These are phyloP conservation scores for Melanerpes formicivorus DNA, from an alignment of 2,113 vertebrate species.

Conservation along the genomic window DNA sequence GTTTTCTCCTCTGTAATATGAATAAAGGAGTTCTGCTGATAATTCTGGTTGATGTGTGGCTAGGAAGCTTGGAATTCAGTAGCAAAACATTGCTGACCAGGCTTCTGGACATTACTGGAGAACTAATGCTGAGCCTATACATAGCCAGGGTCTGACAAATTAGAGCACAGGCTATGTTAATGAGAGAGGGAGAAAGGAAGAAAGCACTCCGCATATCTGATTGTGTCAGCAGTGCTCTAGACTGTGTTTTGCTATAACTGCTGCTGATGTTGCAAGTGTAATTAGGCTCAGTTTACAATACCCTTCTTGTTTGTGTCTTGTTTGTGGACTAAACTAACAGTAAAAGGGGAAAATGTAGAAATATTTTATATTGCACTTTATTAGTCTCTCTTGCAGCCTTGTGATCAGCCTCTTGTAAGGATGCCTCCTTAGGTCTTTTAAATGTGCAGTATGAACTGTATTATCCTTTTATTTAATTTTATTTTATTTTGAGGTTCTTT, in stretches of 20 bases:
- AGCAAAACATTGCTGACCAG: neutral
- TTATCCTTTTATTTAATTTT: no score
- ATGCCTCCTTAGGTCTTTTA: neutral
- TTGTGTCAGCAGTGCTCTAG: neutral
- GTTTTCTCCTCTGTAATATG: neutral
- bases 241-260: neutral
- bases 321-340: neutral
- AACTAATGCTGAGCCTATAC: neutral
- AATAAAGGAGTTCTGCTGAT: neutral
- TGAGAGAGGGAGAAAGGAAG: neutral
- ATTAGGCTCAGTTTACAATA: neutral
- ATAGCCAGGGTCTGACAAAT: neutral
- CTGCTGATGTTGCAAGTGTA: neutral
- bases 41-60: neutral
- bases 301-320: neutral
- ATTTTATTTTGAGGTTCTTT: neutral
- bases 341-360: neutral
- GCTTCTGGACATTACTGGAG: neutral
- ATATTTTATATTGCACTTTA: neutral
- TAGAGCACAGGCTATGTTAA: neutral
- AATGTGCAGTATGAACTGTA: fast-evolving
- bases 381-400: neutral
- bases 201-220: neutral
- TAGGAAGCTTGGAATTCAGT: neutral
- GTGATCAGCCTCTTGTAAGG: neutral